Percentiles rank a stretch among this genome's conserved stretches.
These are phyloP conservation scores for Hyposoter didymator DNA, from an alignment of 2,888 invertebrate genomes.

Conservation along the genomic window DNA sequence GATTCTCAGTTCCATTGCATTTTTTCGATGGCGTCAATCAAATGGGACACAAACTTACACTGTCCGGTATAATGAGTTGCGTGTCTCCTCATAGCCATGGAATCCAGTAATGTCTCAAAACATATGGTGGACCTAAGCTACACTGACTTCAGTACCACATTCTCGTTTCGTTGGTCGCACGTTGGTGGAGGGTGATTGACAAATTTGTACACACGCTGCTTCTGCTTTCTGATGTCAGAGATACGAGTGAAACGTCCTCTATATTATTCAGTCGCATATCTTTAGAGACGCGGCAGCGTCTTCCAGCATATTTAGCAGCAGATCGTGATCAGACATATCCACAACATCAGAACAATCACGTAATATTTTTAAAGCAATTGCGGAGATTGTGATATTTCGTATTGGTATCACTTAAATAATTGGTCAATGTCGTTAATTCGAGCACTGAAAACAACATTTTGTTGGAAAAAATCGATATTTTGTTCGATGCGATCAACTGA, in stretches of 20 bases:
- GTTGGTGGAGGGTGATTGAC: neutral
- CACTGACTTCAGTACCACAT: neutral
- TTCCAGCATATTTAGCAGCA: neutral
- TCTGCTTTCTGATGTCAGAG: neutral
- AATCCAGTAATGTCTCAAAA: too few species aligned
- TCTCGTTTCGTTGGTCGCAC: neutral
- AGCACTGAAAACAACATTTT: too few species aligned
- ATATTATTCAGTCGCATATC: neutral
- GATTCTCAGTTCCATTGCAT: neutral
- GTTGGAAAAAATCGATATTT: too few species aligned
- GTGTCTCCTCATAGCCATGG: too few species aligned
- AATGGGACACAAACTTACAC: too few species aligned
- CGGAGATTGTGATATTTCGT: neutral
- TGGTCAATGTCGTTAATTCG: neutral
- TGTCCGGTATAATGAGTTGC: too few species aligned
- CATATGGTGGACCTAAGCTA: too few species aligned
- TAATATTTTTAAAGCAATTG: neutral
- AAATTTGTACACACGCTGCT: neutral
- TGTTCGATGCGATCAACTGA: too few species aligned
- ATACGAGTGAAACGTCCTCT: neutral
- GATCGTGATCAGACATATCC: neutral
- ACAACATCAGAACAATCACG: neutral
- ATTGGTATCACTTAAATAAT: neutral
- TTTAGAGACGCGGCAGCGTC: too few species aligned
- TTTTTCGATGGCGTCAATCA: too few species aligned